These are phyloP conservation scores for Probaryconus sp. DNA, from an alignment of 1,140 invertebrate genomes.

Conservation along the genomic window DNA sequence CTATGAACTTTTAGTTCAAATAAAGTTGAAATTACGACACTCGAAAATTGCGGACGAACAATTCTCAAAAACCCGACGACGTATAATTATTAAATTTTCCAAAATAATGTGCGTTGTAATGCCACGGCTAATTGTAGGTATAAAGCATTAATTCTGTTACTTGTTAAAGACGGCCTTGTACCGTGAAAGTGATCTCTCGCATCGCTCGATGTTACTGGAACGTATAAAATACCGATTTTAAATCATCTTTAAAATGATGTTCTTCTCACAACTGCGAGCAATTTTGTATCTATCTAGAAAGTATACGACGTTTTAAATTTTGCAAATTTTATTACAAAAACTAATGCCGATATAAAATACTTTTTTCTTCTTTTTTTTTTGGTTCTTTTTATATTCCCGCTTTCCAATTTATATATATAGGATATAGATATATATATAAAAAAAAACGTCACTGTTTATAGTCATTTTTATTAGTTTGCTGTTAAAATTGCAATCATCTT, in stretches of 20 bases:
- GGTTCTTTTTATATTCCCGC: too few species aligned
- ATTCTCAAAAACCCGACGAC: conserved; percentile 2
- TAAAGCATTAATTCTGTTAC: conserved; percentile 50
- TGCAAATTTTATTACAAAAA: background rate
- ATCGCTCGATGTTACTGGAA: conserved; percentile 54
- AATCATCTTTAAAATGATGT: conserved; percentile 35
- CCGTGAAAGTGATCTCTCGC: conserved; percentile 60
- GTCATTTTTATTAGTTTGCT: too few species aligned
- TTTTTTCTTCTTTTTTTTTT: too few species aligned
- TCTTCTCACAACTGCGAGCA: too few species aligned
- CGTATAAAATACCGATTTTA: conserved; percentile 52
- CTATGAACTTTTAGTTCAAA: too few species aligned
- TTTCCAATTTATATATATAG: too few species aligned
- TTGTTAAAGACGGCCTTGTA: conserved; percentile 55
- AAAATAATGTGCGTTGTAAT: conserved; percentile 29
- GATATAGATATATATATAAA: too few species aligned
- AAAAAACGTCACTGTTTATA: too few species aligned
- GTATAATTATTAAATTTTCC: conserved; percentile 18
- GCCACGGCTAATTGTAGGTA: conserved; percentile 33
- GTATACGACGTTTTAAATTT: too few species aligned
- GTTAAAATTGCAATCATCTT: too few species aligned
- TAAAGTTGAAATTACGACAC: too few species aligned
- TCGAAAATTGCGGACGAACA: conserved; percentile 9
- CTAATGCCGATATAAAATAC: too few species aligned
- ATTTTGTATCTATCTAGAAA: background rate